Evolutionary conservation across 2,113 vertebrate species (phyloP).

Genomic region (Ranitomeya variabilis): DNA sequence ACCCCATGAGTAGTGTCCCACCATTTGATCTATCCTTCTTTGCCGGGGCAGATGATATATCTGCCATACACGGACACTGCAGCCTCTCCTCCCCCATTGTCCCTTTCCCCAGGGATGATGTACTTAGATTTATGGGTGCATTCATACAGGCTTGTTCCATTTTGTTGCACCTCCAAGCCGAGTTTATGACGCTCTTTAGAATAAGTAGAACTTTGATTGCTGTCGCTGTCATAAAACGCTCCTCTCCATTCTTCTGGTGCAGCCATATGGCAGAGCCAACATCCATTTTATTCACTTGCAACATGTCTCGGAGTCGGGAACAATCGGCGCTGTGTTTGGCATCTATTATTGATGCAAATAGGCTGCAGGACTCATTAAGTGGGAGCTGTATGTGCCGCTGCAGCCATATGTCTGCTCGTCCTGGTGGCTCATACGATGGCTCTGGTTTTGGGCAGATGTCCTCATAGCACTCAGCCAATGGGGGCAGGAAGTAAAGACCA

Average conservation of each 20-base stretch:
- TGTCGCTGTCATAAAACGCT: background rate
- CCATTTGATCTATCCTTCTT: background rate
- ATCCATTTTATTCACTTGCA: constrained; percentile 76
- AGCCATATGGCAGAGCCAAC: constrained; percentile 83
- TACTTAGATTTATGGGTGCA: background rate
- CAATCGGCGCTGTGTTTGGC: constrained; percentile 79
- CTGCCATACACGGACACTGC: background rate
- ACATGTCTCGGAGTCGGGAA: constrained; percentile 76
- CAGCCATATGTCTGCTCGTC: constrained; percentile 69
- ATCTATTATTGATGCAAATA: constrained; percentile 76
- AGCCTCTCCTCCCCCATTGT: background rate
- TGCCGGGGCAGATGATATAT: background rate
- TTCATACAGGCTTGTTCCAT: background rate
- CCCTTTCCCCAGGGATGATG: background rate
- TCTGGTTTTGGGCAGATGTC: constrained; percentile 33
- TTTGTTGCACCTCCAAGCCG: background rate
- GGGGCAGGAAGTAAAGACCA: background rate
- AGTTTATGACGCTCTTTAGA: background rate
- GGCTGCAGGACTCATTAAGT: constrained; percentile 77
- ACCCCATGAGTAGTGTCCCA: background rate
- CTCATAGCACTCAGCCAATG: background rate
- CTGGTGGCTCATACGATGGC: background rate
- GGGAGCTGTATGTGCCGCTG: constrained; percentile 78
- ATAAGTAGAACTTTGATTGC: background rate
- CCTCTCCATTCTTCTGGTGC: constrained; percentile 61